A percentile compares a stretch with the other conserved stretches of the same genome.
These are phyloP conservation scores for Phataginus tricuspis DNA, from an alignment of 2,797 vertebrate species.

Conservation along the genomic window DNA sequence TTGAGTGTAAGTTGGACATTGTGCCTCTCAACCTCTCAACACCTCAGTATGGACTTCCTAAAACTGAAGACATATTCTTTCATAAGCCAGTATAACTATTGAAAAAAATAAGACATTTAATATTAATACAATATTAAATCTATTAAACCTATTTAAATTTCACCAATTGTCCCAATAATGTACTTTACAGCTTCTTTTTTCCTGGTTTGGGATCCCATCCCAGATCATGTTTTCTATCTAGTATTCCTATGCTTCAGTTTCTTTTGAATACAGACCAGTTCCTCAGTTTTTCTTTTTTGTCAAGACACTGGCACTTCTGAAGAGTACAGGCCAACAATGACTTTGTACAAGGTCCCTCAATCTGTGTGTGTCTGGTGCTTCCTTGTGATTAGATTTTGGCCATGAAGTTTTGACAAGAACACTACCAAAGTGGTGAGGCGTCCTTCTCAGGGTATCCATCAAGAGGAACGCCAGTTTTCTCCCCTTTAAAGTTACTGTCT, in stretches of 20 bases:
- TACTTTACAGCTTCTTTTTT: neutral
- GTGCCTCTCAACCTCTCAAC: neutral
- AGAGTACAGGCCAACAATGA: neutral
- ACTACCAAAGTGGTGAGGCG: neutral
- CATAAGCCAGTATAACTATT: neutral
- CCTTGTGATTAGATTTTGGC: neutral
- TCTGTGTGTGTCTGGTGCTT: neutral
- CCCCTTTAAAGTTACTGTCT: neutral
- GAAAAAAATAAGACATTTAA: neutral
- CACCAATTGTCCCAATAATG: neutral
- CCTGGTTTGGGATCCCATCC: neutral
- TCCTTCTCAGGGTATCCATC: neutral
- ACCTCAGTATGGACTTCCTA: neutral
- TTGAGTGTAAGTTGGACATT: neutral
- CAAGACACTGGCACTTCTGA: neutral
- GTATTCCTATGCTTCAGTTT: neutral
- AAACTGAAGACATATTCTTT: neutral
- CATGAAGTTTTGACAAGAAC: neutral
- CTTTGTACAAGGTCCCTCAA: neutral
- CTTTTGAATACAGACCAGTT: neutral
- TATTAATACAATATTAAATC: neutral
- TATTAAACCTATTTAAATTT: neutral
- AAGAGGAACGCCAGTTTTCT: neutral
- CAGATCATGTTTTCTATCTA: neutral
- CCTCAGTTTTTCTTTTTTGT: neutral